A percentile compares a stretch with the other conserved stretches of the same genome.
These are phyloP conservation scores for Cephalopholis sonnerati DNA, from an alignment of 2,113 vertebrate genomes.

Conservation along the genomic window DNA sequence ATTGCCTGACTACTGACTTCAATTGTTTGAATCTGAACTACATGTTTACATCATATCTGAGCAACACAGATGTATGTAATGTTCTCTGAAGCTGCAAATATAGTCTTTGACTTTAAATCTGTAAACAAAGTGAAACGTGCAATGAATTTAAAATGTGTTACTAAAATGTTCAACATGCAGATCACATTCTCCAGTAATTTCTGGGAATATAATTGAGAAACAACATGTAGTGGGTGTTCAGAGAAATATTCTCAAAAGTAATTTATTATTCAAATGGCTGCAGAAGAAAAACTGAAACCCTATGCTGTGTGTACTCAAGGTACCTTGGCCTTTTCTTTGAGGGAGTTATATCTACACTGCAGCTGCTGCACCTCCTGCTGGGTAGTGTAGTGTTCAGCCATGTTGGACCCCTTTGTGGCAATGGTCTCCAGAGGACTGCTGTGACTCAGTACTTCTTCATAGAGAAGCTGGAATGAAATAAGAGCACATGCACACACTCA, in stretches of 20 bases:
- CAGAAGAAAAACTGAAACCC: background rate
- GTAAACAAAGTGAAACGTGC: background rate
- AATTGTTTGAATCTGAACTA: background rate
- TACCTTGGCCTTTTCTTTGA: slow-evolving; percentile 93
- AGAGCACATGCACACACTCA: slow-evolving; percentile 21
- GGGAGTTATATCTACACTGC: slow-evolving; percentile 87
- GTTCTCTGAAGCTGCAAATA: background rate
- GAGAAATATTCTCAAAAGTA: background rate
- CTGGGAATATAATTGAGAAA: slow-evolving; percentile 6
- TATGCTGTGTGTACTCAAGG: background rate
- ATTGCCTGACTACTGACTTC: background rate
- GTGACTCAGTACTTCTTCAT: slow-evolving; percentile 95
- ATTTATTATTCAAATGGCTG: slow-evolving; percentile 42
- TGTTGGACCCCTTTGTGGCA: slow-evolving; percentile 91
- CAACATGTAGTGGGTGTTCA: background rate
- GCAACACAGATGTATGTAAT: background rate
- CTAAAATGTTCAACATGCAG: background rate
- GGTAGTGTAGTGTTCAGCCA: slow-evolving; percentile 92
- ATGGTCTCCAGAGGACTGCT: slow-evolving; percentile 92
- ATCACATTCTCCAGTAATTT: background rate
- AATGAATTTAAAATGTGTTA: background rate
- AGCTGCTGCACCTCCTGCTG: slow-evolving; percentile 95
- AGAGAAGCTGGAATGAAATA: slow-evolving; percentile 88
- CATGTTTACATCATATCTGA: background rate
- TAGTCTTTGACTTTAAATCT: background rate